A percentile compares a stretch with the other conserved stretches of the same genome.
Evolutionary conservation across 2,113 vertebrate genomes (phyloP).

Genomic region (Chionomys nivalis): DNA sequence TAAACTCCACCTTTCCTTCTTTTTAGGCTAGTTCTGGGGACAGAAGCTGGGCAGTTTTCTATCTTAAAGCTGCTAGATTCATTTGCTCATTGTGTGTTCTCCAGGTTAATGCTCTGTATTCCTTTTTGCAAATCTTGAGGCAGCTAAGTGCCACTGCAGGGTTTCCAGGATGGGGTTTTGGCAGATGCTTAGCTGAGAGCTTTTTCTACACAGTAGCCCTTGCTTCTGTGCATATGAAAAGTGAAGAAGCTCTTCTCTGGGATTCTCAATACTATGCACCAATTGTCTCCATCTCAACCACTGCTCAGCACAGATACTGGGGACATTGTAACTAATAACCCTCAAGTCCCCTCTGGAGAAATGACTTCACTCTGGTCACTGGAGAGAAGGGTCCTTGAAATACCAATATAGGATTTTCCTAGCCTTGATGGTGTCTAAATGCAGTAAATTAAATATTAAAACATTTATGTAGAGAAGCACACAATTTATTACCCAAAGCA

Average conservation of each 20-base stretch:
- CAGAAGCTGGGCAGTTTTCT: background rate
- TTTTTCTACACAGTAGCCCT: background rate
- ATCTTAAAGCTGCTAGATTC: background rate
- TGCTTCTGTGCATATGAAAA: background rate
- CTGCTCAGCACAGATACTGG: fast-evolving
- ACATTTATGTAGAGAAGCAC: background rate
- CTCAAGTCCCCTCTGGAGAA: background rate
- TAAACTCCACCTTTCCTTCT: background rate
- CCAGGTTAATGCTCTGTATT: background rate
- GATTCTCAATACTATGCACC: background rate
- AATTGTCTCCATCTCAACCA: background rate
- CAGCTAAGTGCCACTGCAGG: background rate
- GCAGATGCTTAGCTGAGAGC: background rate
- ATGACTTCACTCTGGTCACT: background rate
- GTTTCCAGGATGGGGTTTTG: background rate
- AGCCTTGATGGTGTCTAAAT: background rate
- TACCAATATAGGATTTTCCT: background rate
- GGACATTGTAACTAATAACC: background rate
- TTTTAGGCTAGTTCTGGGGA: background rate
- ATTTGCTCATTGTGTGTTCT: background rate
- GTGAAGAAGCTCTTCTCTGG: background rate
- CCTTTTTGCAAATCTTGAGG: background rate
- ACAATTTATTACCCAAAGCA: background rate
- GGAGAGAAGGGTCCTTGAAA: background rate
- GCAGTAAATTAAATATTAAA: slow-evolving; percentile 47